These are phyloP conservation scores for Heterodera carotae DNA, from an alignment of 1,140 invertebrate species.

Conservation along the genomic window DNA sequence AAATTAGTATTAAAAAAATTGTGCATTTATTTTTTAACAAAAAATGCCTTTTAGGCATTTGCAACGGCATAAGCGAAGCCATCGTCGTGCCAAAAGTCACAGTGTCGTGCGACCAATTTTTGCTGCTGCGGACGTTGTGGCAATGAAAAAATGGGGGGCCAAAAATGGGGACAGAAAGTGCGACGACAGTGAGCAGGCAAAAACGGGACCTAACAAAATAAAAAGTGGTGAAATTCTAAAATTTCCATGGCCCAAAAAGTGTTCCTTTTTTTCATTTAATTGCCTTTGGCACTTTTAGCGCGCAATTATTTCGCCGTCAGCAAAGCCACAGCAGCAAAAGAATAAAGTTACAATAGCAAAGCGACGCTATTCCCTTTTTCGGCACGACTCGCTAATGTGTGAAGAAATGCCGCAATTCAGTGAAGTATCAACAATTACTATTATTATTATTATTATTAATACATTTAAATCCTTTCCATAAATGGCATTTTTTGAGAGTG, in stretches of 20 bases:
- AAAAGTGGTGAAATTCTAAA: neutral
- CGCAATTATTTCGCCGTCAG: conserved; percentile 7
- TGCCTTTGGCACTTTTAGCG: neutral
- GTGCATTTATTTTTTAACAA: no score
- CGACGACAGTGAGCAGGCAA: neutral
- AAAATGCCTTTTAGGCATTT: no score
- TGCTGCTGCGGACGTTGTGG: neutral
- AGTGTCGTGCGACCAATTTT: neutral
- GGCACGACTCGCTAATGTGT: conserved; percentile 32
- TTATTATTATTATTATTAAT: neutral
- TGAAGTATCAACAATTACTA: conserved; percentile 9
- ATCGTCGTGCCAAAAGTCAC: neutral
- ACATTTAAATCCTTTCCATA: neutral
- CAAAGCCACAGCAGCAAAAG: conserved; percentile 14
- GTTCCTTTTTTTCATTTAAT: neutral
- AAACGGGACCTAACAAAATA: conserved; percentile 2
- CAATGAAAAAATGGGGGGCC: neutral
- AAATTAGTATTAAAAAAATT: no score
- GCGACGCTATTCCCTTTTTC: conserved; percentile 32
- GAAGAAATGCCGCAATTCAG: conserved; percentile 28
- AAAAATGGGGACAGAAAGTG: neutral
- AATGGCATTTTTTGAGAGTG: conserved; percentile 32
- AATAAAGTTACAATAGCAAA: conserved; percentile 29
- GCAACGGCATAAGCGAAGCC: neutral
- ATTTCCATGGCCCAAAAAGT: neutral